phyloP scores from a whole-genome alignment of 64 coral and sea anemone species.

The Dendrophyllia cribrosa region DNA sequence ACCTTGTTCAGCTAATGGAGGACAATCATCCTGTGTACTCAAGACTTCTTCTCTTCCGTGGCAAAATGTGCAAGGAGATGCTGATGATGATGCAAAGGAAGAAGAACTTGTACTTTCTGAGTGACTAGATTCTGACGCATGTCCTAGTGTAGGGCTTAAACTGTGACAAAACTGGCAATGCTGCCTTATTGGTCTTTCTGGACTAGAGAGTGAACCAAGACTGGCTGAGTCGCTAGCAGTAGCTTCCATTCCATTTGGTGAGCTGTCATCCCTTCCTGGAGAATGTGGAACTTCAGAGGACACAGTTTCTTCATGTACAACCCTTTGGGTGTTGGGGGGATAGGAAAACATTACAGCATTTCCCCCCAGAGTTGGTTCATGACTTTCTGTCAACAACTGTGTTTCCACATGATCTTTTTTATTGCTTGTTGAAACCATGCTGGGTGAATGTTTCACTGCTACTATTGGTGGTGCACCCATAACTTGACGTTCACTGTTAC shows the following conservation, averaged over 20 bases:
- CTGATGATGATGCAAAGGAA: not conserved
- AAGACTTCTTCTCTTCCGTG: not conserved
- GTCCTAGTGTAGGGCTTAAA: not conserved
- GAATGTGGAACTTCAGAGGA: not conserved
- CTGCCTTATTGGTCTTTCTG: not conserved
- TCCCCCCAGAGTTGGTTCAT: not conserved
- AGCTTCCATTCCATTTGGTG: not conserved
- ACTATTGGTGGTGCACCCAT: not conserved
- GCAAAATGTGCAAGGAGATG: not conserved
- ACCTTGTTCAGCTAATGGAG: not conserved
- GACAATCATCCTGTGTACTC: not conserved
- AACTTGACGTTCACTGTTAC: no score
- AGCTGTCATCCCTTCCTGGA: not conserved
- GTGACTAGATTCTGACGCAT: not conserved
- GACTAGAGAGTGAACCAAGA: not conserved
- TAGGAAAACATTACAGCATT: not conserved
- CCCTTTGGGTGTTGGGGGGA: not conserved
- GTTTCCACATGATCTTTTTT: not conserved
- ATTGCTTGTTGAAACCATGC: not conserved
- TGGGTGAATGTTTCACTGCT: not conserved
- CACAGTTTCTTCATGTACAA: no score
- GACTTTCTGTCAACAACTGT: not conserved
- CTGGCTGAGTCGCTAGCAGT: not conserved
- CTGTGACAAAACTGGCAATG: not conserved
- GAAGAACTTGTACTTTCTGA: not conserved